Evolutionary conservation across 2,113 vertebrate species (phyloP), one percentile per base, ranked within the genome.

Genomic region (Carassius carassius): DNA sequence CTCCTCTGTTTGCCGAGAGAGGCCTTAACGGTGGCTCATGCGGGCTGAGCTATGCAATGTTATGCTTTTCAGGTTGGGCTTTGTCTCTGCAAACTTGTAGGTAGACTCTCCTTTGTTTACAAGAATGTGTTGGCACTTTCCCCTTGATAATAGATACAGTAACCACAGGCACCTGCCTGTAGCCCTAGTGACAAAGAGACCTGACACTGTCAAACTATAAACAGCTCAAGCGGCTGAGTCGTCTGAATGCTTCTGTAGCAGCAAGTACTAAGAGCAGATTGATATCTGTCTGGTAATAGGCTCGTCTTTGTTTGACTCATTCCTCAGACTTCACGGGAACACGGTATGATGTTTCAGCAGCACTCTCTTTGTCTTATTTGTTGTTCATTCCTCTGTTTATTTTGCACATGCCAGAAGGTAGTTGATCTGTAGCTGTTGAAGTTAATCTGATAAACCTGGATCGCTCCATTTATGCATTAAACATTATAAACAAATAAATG

Each of bases 401-500:
- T 19, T 63, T 32, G 23, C 62, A 6, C 41, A 56, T 49, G 37
- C 35, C 25, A 3, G 47, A 37, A 17, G 14, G 6, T 41, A 47
- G 41, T 14, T 9, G 2, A 63, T 14, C 17, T 81, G 37, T 37
- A 23, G 32, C 25, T 54, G 35, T 19, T 80, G 60, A 65, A 44
- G 17, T 80, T 47, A 62, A 69, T 25, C 65, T n/a, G 44, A 62
- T 65, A 9, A 65, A 23, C 19, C 3, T 29, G 2, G 2, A 72
- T 82, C 1, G 21, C 32, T 54, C 16, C 1, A 44, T 32, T 85
- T 32, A 6, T 49, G 49, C 70, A n/a, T 65, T 67, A 58, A 51
- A 25, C 65, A 10, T 78, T 29, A 29, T 29, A 29, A 29, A 29
- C 90, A 91, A 91, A 94, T 94, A 93, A 92, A 90, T 87, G 86